Base-by-base conservation (phyloP, 2,113 vertebrate species). In the Elachura formosa region DNA sequence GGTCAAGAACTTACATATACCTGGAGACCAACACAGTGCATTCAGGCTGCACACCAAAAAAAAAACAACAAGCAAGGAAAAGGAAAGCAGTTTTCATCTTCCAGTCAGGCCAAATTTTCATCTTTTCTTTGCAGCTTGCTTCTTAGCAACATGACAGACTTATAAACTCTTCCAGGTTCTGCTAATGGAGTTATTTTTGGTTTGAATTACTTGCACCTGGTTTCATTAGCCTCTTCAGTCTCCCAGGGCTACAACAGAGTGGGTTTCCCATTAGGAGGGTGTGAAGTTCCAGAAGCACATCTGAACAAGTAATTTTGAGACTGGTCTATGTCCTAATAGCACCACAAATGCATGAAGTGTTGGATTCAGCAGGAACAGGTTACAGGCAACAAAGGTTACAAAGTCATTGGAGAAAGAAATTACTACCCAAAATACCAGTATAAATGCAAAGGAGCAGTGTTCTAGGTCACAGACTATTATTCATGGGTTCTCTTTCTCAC, bases 321-420 rank as follows among this genome's bases (percentile, higher is more conserved):
- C 36, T 7, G 41, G 31, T 21, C 8, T n/a, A 40, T 45, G 8
- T 31, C 62, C 26, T 26, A 59, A 14, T 8, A 75, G 31, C 20
- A 56, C 18, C 25, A 46, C 1, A 14, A 51, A 43, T 1, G 4
- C 10, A 33, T 1, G 0, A 45, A 64, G 25, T 1, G 0, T 40
- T 56, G 58, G 31, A 31, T 24, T 25, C 10, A 46, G 10, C 67
- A 76, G 38, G 29, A 38, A 81, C 26, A 41, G 20, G 8, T 80
- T 34, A 66, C 0, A 6, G 63, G 61, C 25, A 90, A 48, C 33
- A 54, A 63, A 68, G 28, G n/a, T n/a, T 84, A 45, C 29, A 25
- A 61, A 85, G 19, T 13, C 25, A 7, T 26, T 41, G 81, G 45
- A 64, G 49, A 52, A 55, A 92, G 36, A 72, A 72, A 34, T 1